These are phyloP conservation scores for Solea senegalensis DNA, from an alignment of 2,113 vertebrate genomes.

Conservation along the genomic window DNA sequence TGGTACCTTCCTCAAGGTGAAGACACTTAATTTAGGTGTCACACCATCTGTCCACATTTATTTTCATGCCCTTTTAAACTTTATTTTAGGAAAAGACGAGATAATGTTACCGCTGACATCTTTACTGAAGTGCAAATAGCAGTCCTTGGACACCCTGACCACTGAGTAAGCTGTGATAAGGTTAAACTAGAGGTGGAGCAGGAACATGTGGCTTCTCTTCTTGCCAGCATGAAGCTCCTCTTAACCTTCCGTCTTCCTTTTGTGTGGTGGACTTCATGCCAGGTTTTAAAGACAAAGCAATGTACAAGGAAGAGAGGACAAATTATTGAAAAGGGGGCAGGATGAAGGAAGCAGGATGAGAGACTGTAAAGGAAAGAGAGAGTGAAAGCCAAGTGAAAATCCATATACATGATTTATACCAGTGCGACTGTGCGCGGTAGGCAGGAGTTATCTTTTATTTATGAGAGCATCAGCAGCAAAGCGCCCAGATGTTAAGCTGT, in stretches of 20 bases:
- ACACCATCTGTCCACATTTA: slow-evolving; percentile 5
- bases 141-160: slow-evolving; percentile 7
- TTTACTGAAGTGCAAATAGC: slow-evolving; percentile 16
- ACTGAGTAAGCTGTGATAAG: slow-evolving; percentile 8
- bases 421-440: slow-evolving; percentile 71
- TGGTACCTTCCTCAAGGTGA: background rate
- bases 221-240: slow-evolving; percentile 49
- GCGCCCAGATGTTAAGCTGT: slow-evolving; percentile 84
- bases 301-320: slow-evolving; percentile 22
- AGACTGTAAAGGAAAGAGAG: slow-evolving; percentile 71
- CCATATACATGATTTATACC: slow-evolving; percentile 89
- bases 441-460: slow-evolving; percentile 87
- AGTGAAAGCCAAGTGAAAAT: slow-evolving; percentile 81
- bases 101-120: slow-evolving; percentile 3
- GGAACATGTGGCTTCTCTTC: slow-evolving; percentile 33
- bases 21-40: background rate
- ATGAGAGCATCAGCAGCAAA: slow-evolving; percentile 83
- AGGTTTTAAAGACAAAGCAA: slow-evolving; percentile 30
- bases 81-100: slow-evolving; percentile 7
- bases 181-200: slow-evolving; percentile 46
- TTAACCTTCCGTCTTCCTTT: slow-evolving; percentile 74
- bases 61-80: slow-evolving; percentile 3
- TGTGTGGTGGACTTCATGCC: slow-evolving; percentile 41
- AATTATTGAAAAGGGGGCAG: slow-evolving; percentile 59
- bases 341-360: slow-evolving; percentile 56